Evolutionary conservation across 2,888 invertebrate genomes (phyloP), one percentile per base, ranked within the genome.

Genomic region (Mimas tiliae): DNA sequence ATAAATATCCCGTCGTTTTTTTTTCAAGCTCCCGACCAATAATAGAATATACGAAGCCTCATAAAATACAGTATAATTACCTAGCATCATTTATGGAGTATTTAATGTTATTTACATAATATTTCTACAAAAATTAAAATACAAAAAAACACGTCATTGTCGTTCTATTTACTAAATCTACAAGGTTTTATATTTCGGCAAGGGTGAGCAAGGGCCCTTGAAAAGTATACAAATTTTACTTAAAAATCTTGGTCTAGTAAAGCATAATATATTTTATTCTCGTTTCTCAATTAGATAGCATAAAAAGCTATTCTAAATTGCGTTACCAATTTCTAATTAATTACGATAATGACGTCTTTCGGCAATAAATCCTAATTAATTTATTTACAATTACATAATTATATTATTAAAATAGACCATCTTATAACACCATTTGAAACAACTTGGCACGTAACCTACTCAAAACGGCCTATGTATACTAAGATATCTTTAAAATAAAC

Each of bases 401-500:
- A 66, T 75, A 71, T 71, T 75, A 87, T 79, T 82, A 88, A 85
- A 88, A 88, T 88, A 88, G 82, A 85, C 83, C 83, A 73, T 86
- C 82, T 84, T 82, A 80, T 72, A 85, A 85, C 81, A 87, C 80
- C 83, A 83, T 82, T 80, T 76, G 77, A 81, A 84, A 85, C 82
- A 86, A 87, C 88, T 91, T 91, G 91, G 90, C 90, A 90, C 91
- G 76, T 85, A 85, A 82, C 83, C 81, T 66, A 52, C 42, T 62
- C 51, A 79, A 78, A 76, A 77, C 77, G 71, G 70, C 72, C 74
- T 80, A 72, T 16, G 33, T 52, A 62, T 66, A 74, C 80, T 84
- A 83, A 71, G 72, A 79, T 81, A 79, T 77, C 71, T 85, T 82
- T 87, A 89, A 87, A 90, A 90, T 90, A 91, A 90, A 91, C 89